Evolutionary conservation across 1,140 invertebrate species (phyloP), one percentile per base, ranked within the genome.

Genomic region (Archegozetes longisetosus): DNA sequence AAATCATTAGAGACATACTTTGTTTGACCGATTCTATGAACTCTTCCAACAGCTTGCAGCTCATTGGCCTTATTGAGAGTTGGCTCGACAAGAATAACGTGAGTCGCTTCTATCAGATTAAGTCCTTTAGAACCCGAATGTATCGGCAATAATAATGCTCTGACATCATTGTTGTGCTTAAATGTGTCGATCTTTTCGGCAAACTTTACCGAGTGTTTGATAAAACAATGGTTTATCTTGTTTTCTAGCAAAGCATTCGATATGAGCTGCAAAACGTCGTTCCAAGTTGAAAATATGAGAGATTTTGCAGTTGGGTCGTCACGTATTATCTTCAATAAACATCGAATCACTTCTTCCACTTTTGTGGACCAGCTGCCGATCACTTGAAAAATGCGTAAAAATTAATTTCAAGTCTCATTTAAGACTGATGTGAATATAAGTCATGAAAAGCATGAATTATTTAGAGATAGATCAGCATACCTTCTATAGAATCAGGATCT

Each of bases 1-100:
- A 9, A 40, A 40, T 40, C 17, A 9, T 40, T 52, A 6, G 20
- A 23, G 6, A 6, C 50, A n/a, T 67, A 76, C 79, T 76, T 84
- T 0, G 77, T 84, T 71, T 88, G 85, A 0, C 85, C 85, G 65
- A 88, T 85, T 40, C 85, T 74, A 72, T 87, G 82, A 12, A 88
- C 76, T 63, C 85, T 71, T 0, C 84, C 84, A 57, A 88, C 81
- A 2, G 85, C 85, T 73, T 88, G 85, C 3, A 81, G 67, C 66
- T 86, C 84, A 64, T 83, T 80, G 1, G 79, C 82, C 13, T 79
- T 77, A 71, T 86, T 84, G 0, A 88, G 70, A 29, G 85, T 76
- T 0, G 85, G 85, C 66, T 88, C 85, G 4, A 84, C 78, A 2
- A 88, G 72, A 25, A 88, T 74, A 0, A 88, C 80, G 72, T 88